Conservation (phyloP, 2,888 invertebrate genomes). For the Ectobius pallidus region DNA sequence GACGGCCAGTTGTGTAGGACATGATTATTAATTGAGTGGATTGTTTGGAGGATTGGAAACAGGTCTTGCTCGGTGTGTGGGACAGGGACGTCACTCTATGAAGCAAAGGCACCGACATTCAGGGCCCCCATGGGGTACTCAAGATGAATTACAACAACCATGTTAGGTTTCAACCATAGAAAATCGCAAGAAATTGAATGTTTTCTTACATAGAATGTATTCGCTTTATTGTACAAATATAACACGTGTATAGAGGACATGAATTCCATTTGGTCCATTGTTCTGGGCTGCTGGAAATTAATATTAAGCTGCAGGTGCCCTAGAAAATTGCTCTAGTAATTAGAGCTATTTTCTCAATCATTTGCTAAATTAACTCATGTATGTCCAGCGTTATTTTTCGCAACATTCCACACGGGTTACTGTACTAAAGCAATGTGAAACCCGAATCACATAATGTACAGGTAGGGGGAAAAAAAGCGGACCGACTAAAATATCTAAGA, state of each 20-base stretch:
- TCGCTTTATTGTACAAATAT: background rate
- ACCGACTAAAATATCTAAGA: too few species aligned
- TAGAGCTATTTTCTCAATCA: too few species aligned
- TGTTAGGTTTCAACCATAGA: background rate
- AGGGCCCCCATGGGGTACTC: slow-evolving; percentile 5
- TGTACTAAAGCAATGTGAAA: too few species aligned
- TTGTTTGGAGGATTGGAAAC: slow-evolving; percentile 1
- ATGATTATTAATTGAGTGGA: slow-evolving; percentile 1
- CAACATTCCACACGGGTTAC: too few species aligned
- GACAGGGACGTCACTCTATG: background rate
- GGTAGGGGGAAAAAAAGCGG: too few species aligned
- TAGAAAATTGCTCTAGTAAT: too few species aligned
- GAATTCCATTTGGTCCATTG: too few species aligned
- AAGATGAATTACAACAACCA: background rate
- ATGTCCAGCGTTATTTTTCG: too few species aligned
- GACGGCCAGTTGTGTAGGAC: background rate
- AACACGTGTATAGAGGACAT: background rate
- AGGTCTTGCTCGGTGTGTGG: slow-evolving; percentile 7
- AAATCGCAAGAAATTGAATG: slow-evolving; percentile 21
- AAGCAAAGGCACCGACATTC: slow-evolving; percentile 4
- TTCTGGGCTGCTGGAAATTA: too few species aligned
- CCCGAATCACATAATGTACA: too few species aligned
- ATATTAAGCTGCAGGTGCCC: too few species aligned
- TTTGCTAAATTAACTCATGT: too few species aligned
- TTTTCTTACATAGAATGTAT: background rate